Base-by-base conservation (phyloP, 1,140 invertebrate species). In the Meteorus sp. region DNA sequence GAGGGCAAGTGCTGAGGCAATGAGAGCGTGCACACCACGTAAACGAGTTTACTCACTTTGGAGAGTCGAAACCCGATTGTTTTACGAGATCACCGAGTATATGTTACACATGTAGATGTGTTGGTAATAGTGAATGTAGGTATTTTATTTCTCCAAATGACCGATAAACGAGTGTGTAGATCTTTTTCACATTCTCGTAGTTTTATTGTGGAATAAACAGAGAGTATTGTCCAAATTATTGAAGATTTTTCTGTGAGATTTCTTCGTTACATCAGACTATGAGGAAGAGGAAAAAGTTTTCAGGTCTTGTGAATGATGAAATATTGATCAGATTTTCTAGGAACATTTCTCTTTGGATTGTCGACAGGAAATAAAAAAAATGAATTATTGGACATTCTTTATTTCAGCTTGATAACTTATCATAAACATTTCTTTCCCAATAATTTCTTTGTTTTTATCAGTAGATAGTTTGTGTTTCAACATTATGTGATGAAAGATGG, bases 31-130 rank as follows among this genome's bases (percentile, higher is more conserved):
- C 35, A n/a, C 35, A 39, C n/a, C 35, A 39, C 35, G 35, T 39
- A 39, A 39, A 39, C 35, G 35, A 39, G 35, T 39, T 39, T 39
- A 3, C 17, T 39, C 35, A 39, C 35, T 39, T 39, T 39, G 35
- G 17, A 39, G 3, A 15, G 35, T 7, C 8, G 35, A 39, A 39
- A 39, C n/a, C n/a, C 13, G n/a, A 39, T 39, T 15, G 35, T 39
- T 39, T 39, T 39, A n/a, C 35, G 13, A 11, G 35, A 39, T 5
- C 17, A 39, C 7, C 17, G 35, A 5, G 17, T 39, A 39, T 39
- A 39, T 39, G n/a, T 33, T 33, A n/a, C n/a, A 33, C n/a, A 33
- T 1, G 2, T 39, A 6, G 3, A 15, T n/a, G 17, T n/a, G 17
- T 3, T 15, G n/a, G 3, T n/a, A n/a, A 39, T 15, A 15, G 13